These are phyloP conservation scores for Camponotus vicinus DNA, from an alignment of 1,140 invertebrate species.

Conservation along the genomic window DNA sequence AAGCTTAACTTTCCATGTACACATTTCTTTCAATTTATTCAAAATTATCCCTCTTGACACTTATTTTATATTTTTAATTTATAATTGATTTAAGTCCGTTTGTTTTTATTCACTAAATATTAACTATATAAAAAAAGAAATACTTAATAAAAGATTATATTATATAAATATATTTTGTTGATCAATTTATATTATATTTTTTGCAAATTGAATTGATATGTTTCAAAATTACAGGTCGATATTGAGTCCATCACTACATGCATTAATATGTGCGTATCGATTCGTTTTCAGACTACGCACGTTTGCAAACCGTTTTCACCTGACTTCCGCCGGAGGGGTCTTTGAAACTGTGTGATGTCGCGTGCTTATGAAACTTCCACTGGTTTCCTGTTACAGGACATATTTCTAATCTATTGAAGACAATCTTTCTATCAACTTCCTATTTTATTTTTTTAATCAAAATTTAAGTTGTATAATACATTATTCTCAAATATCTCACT, in stretches of 20 bases:
- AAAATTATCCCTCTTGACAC: too few species aligned
- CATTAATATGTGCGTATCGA: conserved; percentile 55
- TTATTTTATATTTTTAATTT: too few species aligned
- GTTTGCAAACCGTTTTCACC: conserved; percentile 79
- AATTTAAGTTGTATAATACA: not conserved
- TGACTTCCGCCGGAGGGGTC: conserved; percentile 76
- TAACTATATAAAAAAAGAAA: not conserved
- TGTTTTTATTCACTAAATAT: not conserved
- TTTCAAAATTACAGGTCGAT: not conserved
- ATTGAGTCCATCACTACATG: not conserved
- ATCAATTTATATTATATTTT: not conserved
- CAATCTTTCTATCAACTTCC: conserved; percentile 3
- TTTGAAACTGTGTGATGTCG: conserved; percentile 14
- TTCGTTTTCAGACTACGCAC: conserved; percentile 79
- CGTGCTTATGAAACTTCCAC: conserved; percentile 68
- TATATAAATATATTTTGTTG: not conserved
- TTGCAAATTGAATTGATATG: not conserved
- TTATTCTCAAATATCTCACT: not conserved
- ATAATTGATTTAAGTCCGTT: too few species aligned
- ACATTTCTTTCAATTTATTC: too few species aligned
- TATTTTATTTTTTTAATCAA: not conserved
- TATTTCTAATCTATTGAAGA: conserved; percentile 35
- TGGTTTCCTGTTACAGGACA: conserved; percentile 66
- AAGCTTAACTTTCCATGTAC: too few species aligned
- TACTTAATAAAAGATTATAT: not conserved